phyloP scores from a whole-genome alignment of 53 echinoderm and acorn worm species.

The Astropecten irregularis region DNA sequence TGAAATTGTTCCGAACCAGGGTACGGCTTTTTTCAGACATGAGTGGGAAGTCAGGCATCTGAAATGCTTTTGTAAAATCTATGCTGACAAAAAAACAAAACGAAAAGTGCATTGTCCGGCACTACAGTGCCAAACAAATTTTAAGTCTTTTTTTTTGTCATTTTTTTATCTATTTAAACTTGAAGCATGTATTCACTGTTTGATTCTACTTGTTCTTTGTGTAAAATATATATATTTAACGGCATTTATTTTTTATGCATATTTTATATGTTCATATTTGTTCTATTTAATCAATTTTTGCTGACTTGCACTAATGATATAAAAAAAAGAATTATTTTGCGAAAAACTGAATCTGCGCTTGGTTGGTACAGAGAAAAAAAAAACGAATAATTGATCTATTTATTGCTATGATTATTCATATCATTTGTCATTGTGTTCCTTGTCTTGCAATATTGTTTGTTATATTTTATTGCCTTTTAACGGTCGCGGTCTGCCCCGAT shows the following conservation, averaged over 20 bases:
- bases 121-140: background rate
- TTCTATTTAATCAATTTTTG: constrained; percentile 28
- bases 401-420: too few species aligned
- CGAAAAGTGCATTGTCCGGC: background rate
- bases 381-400: too few species aligned
- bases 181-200: constrained; percentile 36
- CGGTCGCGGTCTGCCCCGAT: too few species aligned
- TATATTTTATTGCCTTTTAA: too few species aligned
- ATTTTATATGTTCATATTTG: constrained; percentile 21
- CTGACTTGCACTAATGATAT: background rate
- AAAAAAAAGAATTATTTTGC: too few species aligned
- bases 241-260: constrained; percentile 52
- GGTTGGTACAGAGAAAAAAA: too few species aligned
- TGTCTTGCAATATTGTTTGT: too few species aligned
- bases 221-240: constrained; percentile 33
- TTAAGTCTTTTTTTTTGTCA: background rate
- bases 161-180: constrained; percentile 21
- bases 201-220: constrained; percentile 24
- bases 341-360: too few species aligned
- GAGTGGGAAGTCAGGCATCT: too few species aligned
- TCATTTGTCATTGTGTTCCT: too few species aligned
- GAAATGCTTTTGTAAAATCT: constrained; percentile 2
- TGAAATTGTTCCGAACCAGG: too few species aligned
- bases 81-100: background rate
- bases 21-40: too few species aligned